Conservation (phyloP, 2,113 vertebrate species). For the Aramus guarauna region DNA sequence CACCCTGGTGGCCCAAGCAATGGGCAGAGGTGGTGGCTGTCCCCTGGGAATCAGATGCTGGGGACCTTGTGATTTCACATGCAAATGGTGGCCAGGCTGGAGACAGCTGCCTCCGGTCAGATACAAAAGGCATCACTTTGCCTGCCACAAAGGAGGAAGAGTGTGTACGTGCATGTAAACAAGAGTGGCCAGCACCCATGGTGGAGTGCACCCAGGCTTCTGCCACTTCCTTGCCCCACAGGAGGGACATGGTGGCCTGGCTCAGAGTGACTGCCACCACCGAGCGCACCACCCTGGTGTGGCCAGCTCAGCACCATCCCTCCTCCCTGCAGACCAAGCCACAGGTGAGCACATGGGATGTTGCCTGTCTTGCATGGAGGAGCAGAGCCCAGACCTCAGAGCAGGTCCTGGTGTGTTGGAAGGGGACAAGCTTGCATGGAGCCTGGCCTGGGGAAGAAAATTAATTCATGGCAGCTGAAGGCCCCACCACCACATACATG, state of each 20-base stretch:
- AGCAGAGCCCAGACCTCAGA: background rate
- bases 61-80: background rate
- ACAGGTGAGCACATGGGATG: background rate
- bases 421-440: fast-evolving
- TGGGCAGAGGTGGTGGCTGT: background rate
- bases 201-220: background rate
- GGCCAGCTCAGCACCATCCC: background rate
- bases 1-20: background rate
- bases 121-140: background rate
- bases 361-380: background rate
- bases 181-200: fast-evolving
- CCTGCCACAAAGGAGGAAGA: background rate
- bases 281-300: background rate
- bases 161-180: background rate
- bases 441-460: background rate
- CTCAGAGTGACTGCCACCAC: background rate
- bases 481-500: fast-evolving
- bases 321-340: background rate
- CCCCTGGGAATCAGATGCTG: background rate
- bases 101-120: background rate
- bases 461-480: background rate
- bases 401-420: background rate
- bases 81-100: background rate
- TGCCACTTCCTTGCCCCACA: background rate
- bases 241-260: background rate